phyloP scores from a whole-genome alignment of 1,140 invertebrate genomes.

The Ips nitidus region DNA sequence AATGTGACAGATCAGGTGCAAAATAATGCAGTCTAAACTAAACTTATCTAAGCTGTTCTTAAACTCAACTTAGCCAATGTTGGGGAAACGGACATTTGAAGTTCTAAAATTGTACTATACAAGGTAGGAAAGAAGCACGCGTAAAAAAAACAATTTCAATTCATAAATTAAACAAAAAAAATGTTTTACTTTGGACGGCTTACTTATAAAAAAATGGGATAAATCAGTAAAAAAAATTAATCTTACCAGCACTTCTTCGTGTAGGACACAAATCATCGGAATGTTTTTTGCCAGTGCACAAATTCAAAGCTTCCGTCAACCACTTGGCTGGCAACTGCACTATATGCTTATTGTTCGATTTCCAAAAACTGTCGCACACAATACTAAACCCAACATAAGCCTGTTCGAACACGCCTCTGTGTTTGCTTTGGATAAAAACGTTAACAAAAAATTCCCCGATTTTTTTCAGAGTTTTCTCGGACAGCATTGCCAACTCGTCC shows the following conservation, averaged over 20 bases:
- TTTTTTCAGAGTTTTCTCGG: constrained; percentile 52
- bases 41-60: too few species aligned
- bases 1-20: too few species aligned
- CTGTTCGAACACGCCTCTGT: constrained; percentile 94
- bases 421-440: constrained; percentile 80
- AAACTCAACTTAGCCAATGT: too few species aligned
- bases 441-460: constrained; percentile 74
- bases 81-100: too few species aligned
- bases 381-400: constrained; percentile 86
- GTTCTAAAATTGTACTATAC: too few species aligned
- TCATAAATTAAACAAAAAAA: too few species aligned
- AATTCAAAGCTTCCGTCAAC: constrained; percentile 59
- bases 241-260: constrained; percentile 85
- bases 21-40: too few species aligned
- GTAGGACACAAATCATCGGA: constrained; percentile 71
- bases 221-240: background rate
- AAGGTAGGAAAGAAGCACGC: too few species aligned
- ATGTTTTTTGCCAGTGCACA: constrained; percentile 41
- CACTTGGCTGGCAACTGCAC: constrained; percentile 55
- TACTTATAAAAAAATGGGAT: too few species aligned
- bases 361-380: constrained; percentile 70
- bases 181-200: too few species aligned
- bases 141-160: too few species aligned
- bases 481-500: constrained; percentile 38
- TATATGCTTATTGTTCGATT: constrained; percentile 32